These are phyloP conservation scores for Xestobium rufovillosum DNA, from an alignment of 2,888 invertebrate genomes.

Conservation along the genomic window DNA sequence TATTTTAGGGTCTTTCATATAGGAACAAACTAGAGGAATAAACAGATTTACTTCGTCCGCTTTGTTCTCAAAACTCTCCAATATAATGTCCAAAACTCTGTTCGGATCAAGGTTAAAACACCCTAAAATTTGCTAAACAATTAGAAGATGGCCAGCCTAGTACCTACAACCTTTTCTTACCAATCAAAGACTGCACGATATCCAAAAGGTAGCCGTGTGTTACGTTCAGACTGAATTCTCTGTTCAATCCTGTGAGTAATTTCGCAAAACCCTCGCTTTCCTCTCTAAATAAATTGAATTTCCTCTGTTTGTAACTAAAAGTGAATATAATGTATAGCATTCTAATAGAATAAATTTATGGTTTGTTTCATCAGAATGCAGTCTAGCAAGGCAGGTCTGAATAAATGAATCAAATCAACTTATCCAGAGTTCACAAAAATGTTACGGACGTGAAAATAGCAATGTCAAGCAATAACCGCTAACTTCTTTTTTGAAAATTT, in stretches of 20 bases:
- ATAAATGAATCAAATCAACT: no score
- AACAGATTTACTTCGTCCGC: conserved; percentile 73
- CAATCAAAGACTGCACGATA: conserved; percentile 89
- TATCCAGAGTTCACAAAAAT: no score
- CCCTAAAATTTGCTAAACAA: conserved; percentile 59
- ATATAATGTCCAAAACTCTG: conserved; percentile 88
- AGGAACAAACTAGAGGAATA: conserved; percentile 77
- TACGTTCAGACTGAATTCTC: conserved; percentile 60
- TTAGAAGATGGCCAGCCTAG: no score
- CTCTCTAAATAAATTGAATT: conserved; percentile 97
- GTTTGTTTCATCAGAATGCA: conserved; percentile 1
- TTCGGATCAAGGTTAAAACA: conserved; percentile 99
- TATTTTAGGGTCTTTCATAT: conserved; percentile 81
- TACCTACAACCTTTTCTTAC: no score
- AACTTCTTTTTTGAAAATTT: no score
- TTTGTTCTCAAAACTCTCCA: conserved; percentile 92
- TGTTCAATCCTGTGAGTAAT: conserved; percentile 86
- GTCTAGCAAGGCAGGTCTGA: no score
- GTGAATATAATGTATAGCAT: no score
- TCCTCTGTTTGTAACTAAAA: conserved; percentile 95
- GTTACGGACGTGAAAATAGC: no score
- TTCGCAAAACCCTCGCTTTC: conserved; percentile 99
- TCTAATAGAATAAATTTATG: background rate
- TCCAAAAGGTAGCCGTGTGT: conserved; percentile 68
- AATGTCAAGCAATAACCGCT: no score